Evolutionary conservation across 2,797 vertebrate species (phyloP).

Genomic region (Liparis tanakae): DNA sequence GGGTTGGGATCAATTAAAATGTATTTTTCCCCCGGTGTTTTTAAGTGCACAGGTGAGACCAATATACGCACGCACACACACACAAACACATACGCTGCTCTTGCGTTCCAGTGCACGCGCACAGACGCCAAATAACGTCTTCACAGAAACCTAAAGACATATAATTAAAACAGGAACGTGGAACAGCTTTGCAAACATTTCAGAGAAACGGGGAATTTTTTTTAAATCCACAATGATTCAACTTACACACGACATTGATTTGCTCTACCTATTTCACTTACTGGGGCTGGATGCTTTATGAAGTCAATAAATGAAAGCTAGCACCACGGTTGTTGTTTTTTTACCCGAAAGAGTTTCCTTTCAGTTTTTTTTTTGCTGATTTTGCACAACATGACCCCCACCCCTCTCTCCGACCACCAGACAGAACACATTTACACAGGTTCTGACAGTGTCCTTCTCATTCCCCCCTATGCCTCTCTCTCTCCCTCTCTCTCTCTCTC

Average conservation of each 20-base stretch:
- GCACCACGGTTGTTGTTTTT: background rate
- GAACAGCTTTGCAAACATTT: slow-evolving; percentile 6
- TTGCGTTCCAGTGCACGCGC: background rate
- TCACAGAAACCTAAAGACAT: slow-evolving; percentile 25
- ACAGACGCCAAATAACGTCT: background rate
- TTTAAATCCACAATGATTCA: slow-evolving; percentile 4
- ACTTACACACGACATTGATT: slow-evolving; percentile 42
- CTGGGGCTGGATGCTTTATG: slow-evolving; percentile 13
- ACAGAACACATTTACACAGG: slow-evolving; percentile 12
- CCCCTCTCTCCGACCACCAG: background rate
- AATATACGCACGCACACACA: background rate
- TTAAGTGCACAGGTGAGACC: slow-evolving; percentile 35
- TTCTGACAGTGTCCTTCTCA: slow-evolving; percentile 10
- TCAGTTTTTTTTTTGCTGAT: slow-evolving; percentile 4
- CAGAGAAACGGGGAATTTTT: background rate
- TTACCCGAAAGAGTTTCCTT: background rate
- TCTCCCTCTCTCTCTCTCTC: background rate
- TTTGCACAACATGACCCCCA: slow-evolving; percentile 15
- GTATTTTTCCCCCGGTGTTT: background rate
- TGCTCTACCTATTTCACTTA: slow-evolving; percentile 19
- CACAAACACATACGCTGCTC: background rate
- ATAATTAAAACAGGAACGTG: slow-evolving; percentile 15
- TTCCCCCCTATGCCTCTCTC: background rate
- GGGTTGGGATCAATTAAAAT: slow-evolving; percentile 49
- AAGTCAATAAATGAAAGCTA: slow-evolving; percentile 35